Evolutionary conservation across 2,113 vertebrate species (phyloP).

Genomic region (Solenodon paradoxus): DNA sequence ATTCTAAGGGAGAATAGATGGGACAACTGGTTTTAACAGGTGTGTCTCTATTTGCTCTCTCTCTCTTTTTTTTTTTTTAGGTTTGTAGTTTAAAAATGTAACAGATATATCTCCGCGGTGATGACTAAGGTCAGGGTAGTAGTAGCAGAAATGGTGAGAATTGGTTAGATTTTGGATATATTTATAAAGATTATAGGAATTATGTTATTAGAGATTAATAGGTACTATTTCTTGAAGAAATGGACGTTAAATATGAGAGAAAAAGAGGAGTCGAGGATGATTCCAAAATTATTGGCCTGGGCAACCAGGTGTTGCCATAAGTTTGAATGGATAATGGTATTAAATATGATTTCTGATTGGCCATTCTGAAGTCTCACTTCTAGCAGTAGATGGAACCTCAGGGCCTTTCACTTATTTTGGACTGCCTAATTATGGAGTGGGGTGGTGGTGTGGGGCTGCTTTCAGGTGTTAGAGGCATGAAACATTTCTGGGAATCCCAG

Average conservation of each 20-base stretch:
- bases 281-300: background rate
- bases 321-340: background rate
- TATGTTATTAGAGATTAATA: too few species aligned
- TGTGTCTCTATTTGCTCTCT: background rate
- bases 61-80: slow-evolving; percentile 17
- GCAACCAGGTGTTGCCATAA: background rate
- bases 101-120: too few species aligned
- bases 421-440: background rate
- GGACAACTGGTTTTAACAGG: slow-evolving; percentile 1
- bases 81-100: slow-evolving; percentile 25
- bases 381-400: background rate
- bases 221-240: too few species aligned
- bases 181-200: background rate
- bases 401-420: background rate
- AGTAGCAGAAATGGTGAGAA: background rate
- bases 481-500: background rate
- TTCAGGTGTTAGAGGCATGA: background rate
- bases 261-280: background rate
- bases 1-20: background rate
- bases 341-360: slow-evolving; percentile 5
- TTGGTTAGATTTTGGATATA: background rate
- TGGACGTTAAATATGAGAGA: background rate
- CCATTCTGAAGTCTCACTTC: background rate
- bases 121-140: background rate
- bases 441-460: background rate